These are phyloP conservation scores for Enteromius treurensis DNA, from an alignment of 2,797 vertebrate species.

Conservation along the genomic window DNA sequence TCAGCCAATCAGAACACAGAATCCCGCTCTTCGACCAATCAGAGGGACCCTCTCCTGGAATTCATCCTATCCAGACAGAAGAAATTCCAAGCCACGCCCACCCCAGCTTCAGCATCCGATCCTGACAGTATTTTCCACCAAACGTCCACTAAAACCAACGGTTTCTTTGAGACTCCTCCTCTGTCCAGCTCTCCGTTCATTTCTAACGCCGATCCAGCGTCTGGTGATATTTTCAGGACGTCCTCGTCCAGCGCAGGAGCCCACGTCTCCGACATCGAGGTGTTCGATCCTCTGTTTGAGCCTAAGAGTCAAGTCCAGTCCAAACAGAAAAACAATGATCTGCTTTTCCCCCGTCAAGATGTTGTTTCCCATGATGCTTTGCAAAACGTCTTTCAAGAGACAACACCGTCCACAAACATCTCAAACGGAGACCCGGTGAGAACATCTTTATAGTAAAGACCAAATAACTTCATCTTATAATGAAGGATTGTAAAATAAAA, in stretches of 20 bases:
- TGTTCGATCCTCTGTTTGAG: slow-evolving; percentile 27
- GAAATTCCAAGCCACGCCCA: not conserved
- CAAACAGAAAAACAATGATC: not conserved
- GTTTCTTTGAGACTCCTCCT: not conserved
- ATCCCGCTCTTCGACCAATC: not conserved
- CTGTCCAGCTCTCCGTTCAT: not conserved
- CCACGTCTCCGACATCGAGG: not conserved
- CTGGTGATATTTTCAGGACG: slow-evolving; percentile 40
- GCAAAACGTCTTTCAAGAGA: slow-evolving; percentile 35
- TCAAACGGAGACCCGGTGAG: slow-evolving; percentile 40
- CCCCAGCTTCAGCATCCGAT: not conserved
- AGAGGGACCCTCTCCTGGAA: slow-evolving; percentile 37
- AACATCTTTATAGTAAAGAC: not conserved
- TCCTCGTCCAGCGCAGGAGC: slow-evolving; percentile 4
- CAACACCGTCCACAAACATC: slow-evolving; percentile 11
- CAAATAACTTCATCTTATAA: not conserved
- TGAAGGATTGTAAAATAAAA: no score
- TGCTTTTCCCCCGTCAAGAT: not conserved
- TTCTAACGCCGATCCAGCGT: not conserved
- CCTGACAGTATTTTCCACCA: not conserved
- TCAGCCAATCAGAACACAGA: slow-evolving; percentile 17
- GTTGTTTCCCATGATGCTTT: not conserved
- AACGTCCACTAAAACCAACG: not conserved
- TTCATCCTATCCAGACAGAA: slow-evolving; percentile 32
- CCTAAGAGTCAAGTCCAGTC: not conserved